A percentile compares a stretch with the other conserved stretches of the same genome.
Evolutionary conservation across 2,113 vertebrate genomes (phyloP).

Genomic region (Peromyscus leucopus): DNA sequence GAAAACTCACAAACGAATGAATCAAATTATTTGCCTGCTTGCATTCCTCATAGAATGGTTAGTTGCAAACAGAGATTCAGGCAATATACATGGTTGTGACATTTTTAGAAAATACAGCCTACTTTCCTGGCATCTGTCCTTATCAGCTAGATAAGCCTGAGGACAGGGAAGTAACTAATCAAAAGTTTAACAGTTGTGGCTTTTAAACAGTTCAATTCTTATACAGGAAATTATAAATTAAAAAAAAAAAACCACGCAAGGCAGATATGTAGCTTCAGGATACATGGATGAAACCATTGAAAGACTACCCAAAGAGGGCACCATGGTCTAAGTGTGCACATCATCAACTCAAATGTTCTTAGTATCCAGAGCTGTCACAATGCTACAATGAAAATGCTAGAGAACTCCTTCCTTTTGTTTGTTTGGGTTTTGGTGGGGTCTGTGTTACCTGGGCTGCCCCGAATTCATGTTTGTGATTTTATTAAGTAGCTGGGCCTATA

Average conservation of each 20-base stretch:
- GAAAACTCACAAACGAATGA: not conserved
- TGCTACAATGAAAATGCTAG: not conserved
- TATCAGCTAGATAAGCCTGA: not conserved
- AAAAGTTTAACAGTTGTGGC: not conserved
- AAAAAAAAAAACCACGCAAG: not conserved
- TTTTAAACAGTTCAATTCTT: constrained; percentile 47
- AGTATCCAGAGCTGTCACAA: not conserved
- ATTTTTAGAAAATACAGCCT: constrained; percentile 2
- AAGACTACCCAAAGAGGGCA: not conserved
- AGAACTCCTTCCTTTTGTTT: not conserved
- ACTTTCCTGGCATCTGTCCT: not conserved
- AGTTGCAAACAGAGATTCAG: not conserved
- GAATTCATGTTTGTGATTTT: too few relatives aligned
- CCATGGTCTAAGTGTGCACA: not conserved
- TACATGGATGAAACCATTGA: not conserved
- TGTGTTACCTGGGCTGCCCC: not conserved
- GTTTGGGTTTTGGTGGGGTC: not conserved
- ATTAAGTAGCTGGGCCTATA: not conserved
- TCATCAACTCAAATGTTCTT: not conserved
- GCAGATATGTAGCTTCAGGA: not conserved
- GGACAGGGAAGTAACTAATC: not conserved
- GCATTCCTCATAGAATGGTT: not conserved
- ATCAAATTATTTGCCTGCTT: not conserved
- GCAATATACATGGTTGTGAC: not conserved
- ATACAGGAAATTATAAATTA: constrained; percentile 1